Percentiles rank a stretch among this genome's conserved stretches.
Evolutionary conservation across 2,888 invertebrate species (phyloP).

Genomic region (Harpagoxenus sublaevis): DNA sequence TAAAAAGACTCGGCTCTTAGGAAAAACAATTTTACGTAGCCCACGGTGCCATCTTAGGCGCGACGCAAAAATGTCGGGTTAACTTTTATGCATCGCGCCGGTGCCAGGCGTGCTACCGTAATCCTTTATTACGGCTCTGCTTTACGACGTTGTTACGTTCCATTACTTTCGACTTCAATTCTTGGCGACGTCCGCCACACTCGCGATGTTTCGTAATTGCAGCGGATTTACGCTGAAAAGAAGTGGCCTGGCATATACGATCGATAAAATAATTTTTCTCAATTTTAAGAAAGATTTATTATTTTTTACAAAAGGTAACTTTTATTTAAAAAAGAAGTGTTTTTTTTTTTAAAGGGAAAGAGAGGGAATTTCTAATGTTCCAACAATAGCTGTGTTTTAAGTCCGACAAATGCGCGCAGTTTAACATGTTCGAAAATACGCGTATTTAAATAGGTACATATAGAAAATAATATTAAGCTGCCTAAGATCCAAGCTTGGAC

Average conservation of each 20-base stretch:
- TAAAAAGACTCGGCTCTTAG: background rate
- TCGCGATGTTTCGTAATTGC: background rate
- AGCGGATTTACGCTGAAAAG: background rate
- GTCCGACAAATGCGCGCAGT: too few species aligned
- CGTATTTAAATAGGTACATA: too few species aligned
- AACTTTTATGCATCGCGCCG: background rate
- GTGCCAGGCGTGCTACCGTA: constrained; percentile 6
- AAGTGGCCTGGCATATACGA: background rate
- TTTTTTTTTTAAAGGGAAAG: too few species aligned
- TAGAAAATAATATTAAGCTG: too few species aligned
- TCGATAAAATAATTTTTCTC: background rate
- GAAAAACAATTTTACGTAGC: background rate
- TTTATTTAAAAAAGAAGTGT: background rate
- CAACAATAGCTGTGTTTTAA: too few species aligned
- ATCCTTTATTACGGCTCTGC: constrained; percentile 23
- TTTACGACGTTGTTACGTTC: constrained; percentile 35
- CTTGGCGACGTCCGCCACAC: constrained; percentile 19
- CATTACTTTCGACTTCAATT: constrained; percentile 21
- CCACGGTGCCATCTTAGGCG: constrained; percentile 17
- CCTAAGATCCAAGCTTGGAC: too few species aligned
- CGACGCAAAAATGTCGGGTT: background rate
- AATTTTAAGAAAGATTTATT: background rate
- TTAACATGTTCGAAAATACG: too few species aligned
- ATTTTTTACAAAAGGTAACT: background rate
- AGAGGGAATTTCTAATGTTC: too few species aligned